Conservation (phyloP, 2,113 vertebrate species). For the Mus pahari region DNA sequence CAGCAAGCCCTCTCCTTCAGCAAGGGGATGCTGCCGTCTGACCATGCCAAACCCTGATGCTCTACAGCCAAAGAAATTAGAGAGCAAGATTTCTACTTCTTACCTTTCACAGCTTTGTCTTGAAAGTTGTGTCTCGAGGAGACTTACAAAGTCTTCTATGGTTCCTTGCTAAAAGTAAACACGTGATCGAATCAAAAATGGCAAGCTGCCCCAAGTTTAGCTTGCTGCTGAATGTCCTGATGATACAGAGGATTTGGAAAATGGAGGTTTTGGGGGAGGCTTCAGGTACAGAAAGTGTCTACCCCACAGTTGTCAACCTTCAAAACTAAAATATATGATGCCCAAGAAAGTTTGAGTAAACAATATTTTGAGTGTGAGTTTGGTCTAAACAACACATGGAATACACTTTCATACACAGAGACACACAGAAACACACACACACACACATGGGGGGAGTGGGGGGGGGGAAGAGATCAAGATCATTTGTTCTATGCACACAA, state of each 20-base stretch:
- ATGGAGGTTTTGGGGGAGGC: accelerated
- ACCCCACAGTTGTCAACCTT: neutral
- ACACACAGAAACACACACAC: neutral
- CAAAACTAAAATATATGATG: neutral
- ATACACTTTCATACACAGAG: neutral
- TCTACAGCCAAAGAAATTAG: neutral
- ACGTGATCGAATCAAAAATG: neutral
- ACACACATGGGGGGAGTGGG: neutral
- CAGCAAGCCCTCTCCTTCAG: neutral
- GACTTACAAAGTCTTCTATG: neutral
- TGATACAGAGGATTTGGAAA: neutral
- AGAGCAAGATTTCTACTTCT: neutral
- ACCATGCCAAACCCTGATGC: neutral
- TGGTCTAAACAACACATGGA: neutral
- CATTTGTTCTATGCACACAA: neutral
- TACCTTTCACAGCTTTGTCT: neutral
- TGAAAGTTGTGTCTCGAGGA: neutral
- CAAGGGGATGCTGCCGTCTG: neutral
- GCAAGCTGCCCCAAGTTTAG: neutral
- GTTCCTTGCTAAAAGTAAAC: neutral
- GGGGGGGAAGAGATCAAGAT: neutral
- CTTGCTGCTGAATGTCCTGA: neutral
- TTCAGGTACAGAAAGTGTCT: neutral
- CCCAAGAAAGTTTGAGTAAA: neutral
- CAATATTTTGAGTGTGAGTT: neutral